Conservation (phyloP, 2,888 invertebrate species). For the Rhagium mordax region DNA sequence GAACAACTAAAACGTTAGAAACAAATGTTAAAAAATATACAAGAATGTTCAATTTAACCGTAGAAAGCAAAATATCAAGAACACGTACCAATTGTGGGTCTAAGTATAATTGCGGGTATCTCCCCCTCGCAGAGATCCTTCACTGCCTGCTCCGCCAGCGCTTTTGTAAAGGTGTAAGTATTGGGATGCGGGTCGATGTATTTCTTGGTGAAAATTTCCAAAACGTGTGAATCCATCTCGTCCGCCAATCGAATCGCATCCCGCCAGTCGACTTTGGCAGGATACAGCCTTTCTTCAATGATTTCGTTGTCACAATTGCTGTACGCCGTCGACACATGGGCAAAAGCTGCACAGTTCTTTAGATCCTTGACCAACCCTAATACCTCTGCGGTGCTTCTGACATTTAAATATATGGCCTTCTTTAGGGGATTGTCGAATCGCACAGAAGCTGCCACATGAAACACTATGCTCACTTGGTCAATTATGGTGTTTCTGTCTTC, state of each 20-base stretch:
- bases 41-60: too few relatives aligned
- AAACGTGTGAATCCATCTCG: too few relatives aligned
- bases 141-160: conserved; percentile 86
- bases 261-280: conserved; percentile 79
- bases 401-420: neutral
- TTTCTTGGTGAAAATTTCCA: conserved; percentile 75
- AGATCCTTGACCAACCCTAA: neutral
- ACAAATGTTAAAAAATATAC: too few relatives aligned
- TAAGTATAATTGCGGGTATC: too few relatives aligned
- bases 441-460: neutral
- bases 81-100: conserved; percentile 91
- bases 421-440: neutral
- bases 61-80: too few relatives aligned
- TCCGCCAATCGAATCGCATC: conserved; percentile 77
- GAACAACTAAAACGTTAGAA: conserved; percentile 42
- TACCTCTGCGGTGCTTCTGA: neutral
- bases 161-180: conserved; percentile 93
- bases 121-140: conserved; percentile 73
- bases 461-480: neutral
- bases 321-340: too few relatives aligned
- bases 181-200: conserved; percentile 82
- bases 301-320: conserved; percentile 73
- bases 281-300: conserved; percentile 85
- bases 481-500: neutral
- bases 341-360: neutral